These are phyloP conservation scores for Adoxophyes honmai DNA, from an alignment of 1,140 invertebrate genomes.

Conservation along the genomic window DNA sequence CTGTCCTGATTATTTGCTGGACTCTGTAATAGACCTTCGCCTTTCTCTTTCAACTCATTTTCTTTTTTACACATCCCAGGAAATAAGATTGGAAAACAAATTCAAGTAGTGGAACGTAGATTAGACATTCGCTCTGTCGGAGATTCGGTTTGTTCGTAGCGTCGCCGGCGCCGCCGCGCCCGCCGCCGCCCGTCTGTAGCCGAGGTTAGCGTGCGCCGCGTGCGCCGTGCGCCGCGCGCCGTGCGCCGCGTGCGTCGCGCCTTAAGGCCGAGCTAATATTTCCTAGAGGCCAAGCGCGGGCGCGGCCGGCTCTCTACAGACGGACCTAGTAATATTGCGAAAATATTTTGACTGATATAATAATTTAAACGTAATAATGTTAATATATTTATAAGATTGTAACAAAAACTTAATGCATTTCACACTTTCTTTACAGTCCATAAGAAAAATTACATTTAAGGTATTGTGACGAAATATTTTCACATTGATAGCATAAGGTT, in stretches of 20 bases:
- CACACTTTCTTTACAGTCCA: constrained; percentile 73
- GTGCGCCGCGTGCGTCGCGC: background rate
- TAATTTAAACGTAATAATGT: constrained; percentile 63
- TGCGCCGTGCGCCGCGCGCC: background rate
- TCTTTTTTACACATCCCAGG: constrained; percentile 2
- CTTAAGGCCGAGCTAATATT: background rate
- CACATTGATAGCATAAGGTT: constrained; percentile 72
- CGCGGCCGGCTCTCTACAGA: constrained; percentile 29
- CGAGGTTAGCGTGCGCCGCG: too few relatives aligned
- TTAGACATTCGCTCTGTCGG: constrained; percentile 37
- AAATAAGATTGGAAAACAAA: constrained; percentile 3
- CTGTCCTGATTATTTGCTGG: constrained; percentile 42
- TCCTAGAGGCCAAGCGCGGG: background rate
- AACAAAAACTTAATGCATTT: constrained; percentile 75
- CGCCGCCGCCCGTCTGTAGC: background rate
- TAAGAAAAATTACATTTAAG: constrained; percentile 63
- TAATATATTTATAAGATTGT: constrained; percentile 72
- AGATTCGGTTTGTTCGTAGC: constrained; percentile 23
- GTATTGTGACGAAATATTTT: constrained; percentile 72
- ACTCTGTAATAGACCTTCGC: constrained; percentile 27
- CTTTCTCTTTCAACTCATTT: constrained; percentile 18
- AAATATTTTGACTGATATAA: constrained; percentile 76
- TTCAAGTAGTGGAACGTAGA: background rate
- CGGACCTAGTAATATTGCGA: constrained; percentile 52
- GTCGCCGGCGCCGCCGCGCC: background rate